Base-by-base conservation (phyloP, 2,888 invertebrate species). In the Polia nebulosa region DNA sequence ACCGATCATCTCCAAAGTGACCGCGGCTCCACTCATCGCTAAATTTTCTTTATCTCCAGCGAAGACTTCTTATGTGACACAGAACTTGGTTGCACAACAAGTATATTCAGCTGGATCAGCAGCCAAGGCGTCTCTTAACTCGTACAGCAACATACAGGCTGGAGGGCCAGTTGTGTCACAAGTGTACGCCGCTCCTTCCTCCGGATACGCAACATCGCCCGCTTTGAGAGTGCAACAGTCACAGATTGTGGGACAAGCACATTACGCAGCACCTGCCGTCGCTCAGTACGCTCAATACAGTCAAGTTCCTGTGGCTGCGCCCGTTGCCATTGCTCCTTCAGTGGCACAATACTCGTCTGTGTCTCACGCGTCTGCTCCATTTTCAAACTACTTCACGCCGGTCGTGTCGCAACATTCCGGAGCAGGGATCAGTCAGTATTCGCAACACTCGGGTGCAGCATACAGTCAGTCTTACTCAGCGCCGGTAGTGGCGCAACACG, bases 1-100 rank as follows among this genome's bases (percentile, higher is more conserved):
- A n/a, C 96, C 96, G n/a, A 95, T 96, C 61, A 89, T 95, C 76
- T 90, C 96, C 29, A 94, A 96, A 92, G 90, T 95, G 68, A 92
- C 96, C 22, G 91, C 95, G 60, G 92, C 96, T 60, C 94, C 96
- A n/a, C 85, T 96, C 5, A 90, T 94, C 47, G 93, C 95, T 15
- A 91, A 90, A 82, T 93, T 90, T 79, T 83, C 94, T 20, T 41
- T 91, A 45, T 85, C 93, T 20, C 92, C 93, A n/a, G 85, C 90
- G 4, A 93, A 89, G 72, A 91, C 92, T 25, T 83, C 90, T 17
- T 93, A 91, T 53, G 86, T 90, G 6, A 81, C 91, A 32, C 94
- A 94, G 78, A 95, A 93, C 70, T 85, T 93, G 34, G 79, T 93
- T 32, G 88, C 91, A 2, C 92, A 92, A 68, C 90, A 92, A 81